Evolutionary conservation across 2,113 vertebrate genomes (phyloP), one percentile per base, ranked within the genome.

Genomic region (Phylloscopus trochilus): DNA sequence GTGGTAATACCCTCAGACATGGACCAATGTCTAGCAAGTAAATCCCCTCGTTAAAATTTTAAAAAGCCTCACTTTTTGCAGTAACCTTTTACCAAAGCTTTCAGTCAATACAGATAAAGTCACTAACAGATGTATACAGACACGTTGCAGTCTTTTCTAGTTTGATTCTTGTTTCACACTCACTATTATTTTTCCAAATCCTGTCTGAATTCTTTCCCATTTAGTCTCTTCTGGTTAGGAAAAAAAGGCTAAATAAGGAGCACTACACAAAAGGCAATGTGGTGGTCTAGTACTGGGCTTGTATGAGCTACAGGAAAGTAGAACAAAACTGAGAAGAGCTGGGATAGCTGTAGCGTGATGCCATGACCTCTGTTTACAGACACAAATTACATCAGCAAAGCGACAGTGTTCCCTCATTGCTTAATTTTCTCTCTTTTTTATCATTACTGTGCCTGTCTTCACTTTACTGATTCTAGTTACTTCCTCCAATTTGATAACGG

Each of bases 91-190:
- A 51, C 21, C 43, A 53, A 19, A 53, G 22, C 47, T 69, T 49
- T 51, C 83, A 93, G 68, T 31, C 27, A 75, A 39, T 15, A 60
- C 26, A 67, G 15, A 41, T 3, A 3, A 8, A 2, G 2, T 60
- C 26, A 1, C 19, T 68, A 47, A 70, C 2, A 68, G 2, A 76
- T 1, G 0, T 3, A 55, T 4, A 5, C 35, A 56, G 35, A 52
- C 14, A 76, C 14, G 39, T 23, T 17, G 33, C 64, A 37, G 35
- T 13, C 26, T 75, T 47, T 47, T 22, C 28, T 75, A 41, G 47
- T 11, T 20, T 21, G 14, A 79, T 73, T 70, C 79, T 72, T 13
- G 1, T 60, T 80, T 64, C 33, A 55, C 23, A 67, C 55, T 15
- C 55, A 74, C 23, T 62, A 41, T 55, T 75, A 39, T 78, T 92